These are phyloP conservation scores for Umimayanthus kanabou DNA, from an alignment of 92 coral and sea anemone genomes.

Conservation along the genomic window DNA sequence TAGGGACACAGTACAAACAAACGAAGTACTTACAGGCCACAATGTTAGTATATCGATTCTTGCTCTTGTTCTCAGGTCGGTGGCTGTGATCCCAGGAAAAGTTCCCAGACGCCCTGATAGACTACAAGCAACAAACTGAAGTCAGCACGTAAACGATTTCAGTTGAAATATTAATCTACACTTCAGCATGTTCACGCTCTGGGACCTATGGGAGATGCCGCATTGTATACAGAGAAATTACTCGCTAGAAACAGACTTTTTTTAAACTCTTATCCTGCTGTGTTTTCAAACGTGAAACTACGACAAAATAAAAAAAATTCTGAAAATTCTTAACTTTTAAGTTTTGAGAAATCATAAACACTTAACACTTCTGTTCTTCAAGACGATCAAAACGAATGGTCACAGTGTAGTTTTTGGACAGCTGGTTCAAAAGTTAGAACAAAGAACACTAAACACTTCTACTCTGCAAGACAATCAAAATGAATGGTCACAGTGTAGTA, in stretches of 20 bases:
- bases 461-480: too few species aligned
- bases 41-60: conserved; percentile 81
- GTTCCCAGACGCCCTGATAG: conserved; percentile 75
- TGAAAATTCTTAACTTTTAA: too few species aligned
- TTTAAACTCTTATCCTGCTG: too few species aligned
- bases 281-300: too few species aligned
- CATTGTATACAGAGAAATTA: not conserved
- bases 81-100: conserved; percentile 81
- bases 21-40: conserved; percentile 68
- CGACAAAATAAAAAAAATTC: too few species aligned
- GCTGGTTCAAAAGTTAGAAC: too few species aligned
- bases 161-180: not conserved
- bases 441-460: too few species aligned
- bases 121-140: conserved; percentile 40
- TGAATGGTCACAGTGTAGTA: too few species aligned
- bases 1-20: not conserved
- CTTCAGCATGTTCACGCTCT: not conserved
- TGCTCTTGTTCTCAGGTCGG: conserved; percentile 78
- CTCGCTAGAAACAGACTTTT: not conserved
- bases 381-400: too few species aligned
- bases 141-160: not conserved
- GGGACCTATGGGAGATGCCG: not conserved
- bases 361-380: too few species aligned
- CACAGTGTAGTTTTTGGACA: too few species aligned
- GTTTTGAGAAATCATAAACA: too few species aligned